Base-by-base conservation (phyloP, 2,888 invertebrate genomes). In the Branchipolynoe longqiensis region DNA sequence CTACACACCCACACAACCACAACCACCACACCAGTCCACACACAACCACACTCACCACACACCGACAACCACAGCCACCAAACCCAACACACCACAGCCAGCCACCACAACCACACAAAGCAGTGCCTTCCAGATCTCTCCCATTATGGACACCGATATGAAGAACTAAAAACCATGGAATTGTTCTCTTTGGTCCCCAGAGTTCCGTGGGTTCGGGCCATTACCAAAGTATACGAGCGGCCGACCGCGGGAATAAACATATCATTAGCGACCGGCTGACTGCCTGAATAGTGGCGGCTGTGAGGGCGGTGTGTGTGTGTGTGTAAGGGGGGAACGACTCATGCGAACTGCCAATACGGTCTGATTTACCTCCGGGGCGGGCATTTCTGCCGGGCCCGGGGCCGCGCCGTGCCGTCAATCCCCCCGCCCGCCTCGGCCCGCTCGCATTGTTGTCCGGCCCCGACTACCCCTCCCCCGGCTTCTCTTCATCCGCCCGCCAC, bases 181-280 rank as follows among this genome's bases (percentile, higher is more conserved):
- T n/a, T n/a, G n/a, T 69, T 38, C 69, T 14, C 69, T n/a, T 69
- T 69, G 33, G 69, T 69, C 69, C 69, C 69, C n/a, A n/a, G n/a
- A 69, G 33, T 69, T 69, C 69, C 69, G 69, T 69, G 69, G 69
- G n/a, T 12, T 25, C 1, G 69, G 38, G 38, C 38, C 38, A 69
- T 69, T 69, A 69, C 69, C 69, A 69, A 69, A 69, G 69, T 69
- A 69, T 69, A 69, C 69, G 69, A 33, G 36, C 6, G 36, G 0
- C 4, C 25, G 22, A 8, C 36, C 22, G 22, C 33, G 14, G 38
- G 36, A 69, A 69, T 69, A 38, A 69, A 69, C 69, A 69, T 69
- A 69, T 69, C 69, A 69, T 69, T 69, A 69, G 69, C 12, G 36
- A 28, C 14, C 36, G 4, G 36, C 36, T 4, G 6, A 38, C 36